Conservation (phyloP, 2,797 vertebrate species). For the Tarsius wallacei region DNA sequence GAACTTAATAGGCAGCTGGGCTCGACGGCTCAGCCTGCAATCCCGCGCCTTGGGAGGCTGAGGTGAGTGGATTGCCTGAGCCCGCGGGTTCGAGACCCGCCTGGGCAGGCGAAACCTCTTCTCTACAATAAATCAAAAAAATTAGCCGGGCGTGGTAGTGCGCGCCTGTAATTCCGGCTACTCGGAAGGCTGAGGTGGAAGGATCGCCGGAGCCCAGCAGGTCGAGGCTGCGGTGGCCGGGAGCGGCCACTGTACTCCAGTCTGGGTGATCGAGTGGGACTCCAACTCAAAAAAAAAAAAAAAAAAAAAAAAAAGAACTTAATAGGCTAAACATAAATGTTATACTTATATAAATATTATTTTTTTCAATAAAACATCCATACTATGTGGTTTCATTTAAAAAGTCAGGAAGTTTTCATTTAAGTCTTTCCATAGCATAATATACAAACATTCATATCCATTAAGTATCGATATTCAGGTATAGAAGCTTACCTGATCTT, state of each 20-base stretch:
- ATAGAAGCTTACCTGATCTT: background rate
- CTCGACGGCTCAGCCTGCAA: background rate
- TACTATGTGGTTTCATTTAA: constrained; percentile 53
- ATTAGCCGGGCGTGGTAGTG: background rate
- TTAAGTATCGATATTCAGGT: background rate
- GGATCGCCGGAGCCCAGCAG: too few relatives aligned
- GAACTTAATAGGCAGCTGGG: background rate
- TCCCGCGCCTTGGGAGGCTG: background rate
- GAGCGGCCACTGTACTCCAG: background rate
- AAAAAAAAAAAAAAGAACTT: background rate
- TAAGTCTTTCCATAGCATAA: constrained; percentile 37
- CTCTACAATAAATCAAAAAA: background rate
- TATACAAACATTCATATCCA: background rate
- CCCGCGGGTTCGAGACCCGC: background rate
- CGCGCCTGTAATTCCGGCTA: background rate
- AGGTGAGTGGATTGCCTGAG: background rate
- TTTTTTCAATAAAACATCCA: constrained; percentile 39
- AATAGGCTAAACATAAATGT: background rate
- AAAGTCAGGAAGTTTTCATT: constrained; percentile 12
- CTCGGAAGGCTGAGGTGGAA: background rate
- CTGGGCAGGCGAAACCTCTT: background rate
- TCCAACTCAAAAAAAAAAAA: background rate
- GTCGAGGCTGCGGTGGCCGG: background rate
- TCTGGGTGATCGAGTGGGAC: background rate
- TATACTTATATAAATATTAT: constrained; percentile 19